Evolutionary conservation across 2,113 vertebrate genomes (phyloP), one percentile per base, ranked within the genome.

Genomic region (Chunga burmeisteri): DNA sequence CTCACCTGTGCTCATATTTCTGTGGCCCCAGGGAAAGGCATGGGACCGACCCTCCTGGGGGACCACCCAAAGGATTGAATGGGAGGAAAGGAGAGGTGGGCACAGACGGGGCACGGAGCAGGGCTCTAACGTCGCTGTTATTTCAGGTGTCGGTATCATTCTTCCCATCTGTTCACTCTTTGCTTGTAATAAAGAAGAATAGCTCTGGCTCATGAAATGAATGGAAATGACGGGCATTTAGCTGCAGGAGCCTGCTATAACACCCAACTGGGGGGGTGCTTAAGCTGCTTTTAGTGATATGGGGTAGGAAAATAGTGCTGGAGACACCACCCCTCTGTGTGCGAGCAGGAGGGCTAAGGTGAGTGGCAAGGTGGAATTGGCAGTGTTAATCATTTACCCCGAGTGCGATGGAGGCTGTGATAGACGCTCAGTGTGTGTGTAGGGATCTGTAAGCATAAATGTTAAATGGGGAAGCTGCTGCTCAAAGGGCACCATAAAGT

Each of bases 331-430:
- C 73, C 40, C 42, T 55, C 23, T 0, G 1, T 21, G 77, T 2
- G 36, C 0, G 3, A 73, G 66, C 53, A n/a, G 92, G 26, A 88
- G 79, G 29, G 61, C 58, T 68, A 23, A 94, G 86, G 71, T 62
- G 91, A 92, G 80, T 0, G 0, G 58, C 42, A 12, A 59, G 91
- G 65, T 81, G 70, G 81, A 79, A 27, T 7, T 1, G 2, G 67
- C 4, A 1, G 17, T 0, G 84, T 97, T 97, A 97, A 97, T 97
- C 38, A 97, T 97, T 96, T 70, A 97, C 91, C 50, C 38, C 0
- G 6, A 27, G 38, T 1, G n/a, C 0, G 15, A 46, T 7, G 63
- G 66, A 58, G 86, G 81, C 67, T 78, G 4, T 53, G 83, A 71
- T 27, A 93, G 89, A 25, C 11, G 5, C 50, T 6, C 36, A 5